Conservation (phyloP, 1,140 invertebrate genomes). For the Acromyrmex charruanus region DNA sequence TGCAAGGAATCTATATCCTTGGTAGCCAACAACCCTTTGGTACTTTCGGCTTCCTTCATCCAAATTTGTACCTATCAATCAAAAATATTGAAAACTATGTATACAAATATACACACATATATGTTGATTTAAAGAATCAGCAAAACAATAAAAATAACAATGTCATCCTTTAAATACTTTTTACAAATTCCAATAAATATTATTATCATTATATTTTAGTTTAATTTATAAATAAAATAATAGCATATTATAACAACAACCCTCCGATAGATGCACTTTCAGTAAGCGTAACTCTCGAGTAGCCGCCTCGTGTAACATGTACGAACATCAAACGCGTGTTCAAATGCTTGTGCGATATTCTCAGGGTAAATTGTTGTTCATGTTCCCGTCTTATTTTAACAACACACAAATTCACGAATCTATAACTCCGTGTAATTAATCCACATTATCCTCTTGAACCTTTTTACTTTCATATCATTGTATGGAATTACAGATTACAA, state of each 20-base stretch:
- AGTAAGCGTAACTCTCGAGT: not conserved
- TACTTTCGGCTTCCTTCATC: conserved; percentile 88
- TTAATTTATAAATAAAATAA: not conserved
- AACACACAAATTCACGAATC: not conserved
- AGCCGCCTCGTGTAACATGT: conserved; percentile 24
- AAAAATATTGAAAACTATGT: not conserved
- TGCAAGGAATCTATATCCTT: conserved; percentile 77
- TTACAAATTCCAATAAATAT: conserved; percentile 1
- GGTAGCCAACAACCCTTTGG: conserved; percentile 86
- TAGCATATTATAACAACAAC: not conserved
- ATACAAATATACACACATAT: not conserved
- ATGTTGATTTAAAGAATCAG: not conserved
- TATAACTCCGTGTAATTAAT: not conserved
- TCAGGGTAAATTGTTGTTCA: not conserved
- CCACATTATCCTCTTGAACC: not conserved
- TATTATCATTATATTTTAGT: not conserved
- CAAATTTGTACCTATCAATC: conserved; percentile 86
- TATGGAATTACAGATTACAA: not conserved
- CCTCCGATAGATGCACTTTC: not conserved
- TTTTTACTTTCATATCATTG: not conserved
- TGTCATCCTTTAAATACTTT: not conserved
- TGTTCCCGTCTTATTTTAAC: not conserved
- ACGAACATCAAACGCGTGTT: not conserved
- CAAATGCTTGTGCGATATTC: not conserved
- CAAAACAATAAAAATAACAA: not conserved